Evolutionary conservation across 1,140 invertebrate genomes (phyloP), one percentile per base, ranked within the genome.

Genomic region (Periplaneta americana): DNA sequence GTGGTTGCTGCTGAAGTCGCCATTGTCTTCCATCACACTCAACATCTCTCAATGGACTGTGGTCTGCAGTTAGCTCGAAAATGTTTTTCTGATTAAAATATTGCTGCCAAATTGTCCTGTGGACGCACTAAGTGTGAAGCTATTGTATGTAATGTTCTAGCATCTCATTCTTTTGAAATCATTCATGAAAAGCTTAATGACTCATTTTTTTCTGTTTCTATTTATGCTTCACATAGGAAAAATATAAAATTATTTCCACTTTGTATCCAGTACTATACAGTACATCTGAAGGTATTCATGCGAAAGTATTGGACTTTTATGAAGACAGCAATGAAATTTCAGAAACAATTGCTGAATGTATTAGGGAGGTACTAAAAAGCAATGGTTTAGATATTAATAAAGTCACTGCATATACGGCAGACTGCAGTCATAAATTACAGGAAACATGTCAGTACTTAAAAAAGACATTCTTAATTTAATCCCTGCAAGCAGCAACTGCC

Each of bases 281-380:
- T 75, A n/a, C n/a, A n/a, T n/a, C n/a, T 34, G 57, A 82, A 74
- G 82, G 79, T 34, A 15, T 82, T 34, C 57, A 83, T 74, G 80
- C 79, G 48, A 80, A 84, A 79, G 76, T 83, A 15, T 81, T 83
- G 39, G 80, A 83, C 75, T 83, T 82, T 79, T 82, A 82, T 76
- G 75, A 74, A 18, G 74, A 84, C 34, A 39, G 76, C 75, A 78
- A 48, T 74, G 83, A 84, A 39, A 81, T 75, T 18, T 78, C 83
- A 22, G 75, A 81, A 75, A 80, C 39, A 57, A 11, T 57, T 57
- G 22, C 39, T 22, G 13, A 57, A 15, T 22, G 39, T 57, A 57
- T 57, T 57, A 57, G 22, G 13, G 39, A 15, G 11, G 22, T 57
- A 57, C 11, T 57, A 15, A 57, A 57, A 57, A 57, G 39, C 22